These are phyloP conservation scores for Drosophila sucinea DNA, from an alignment of 1,140 invertebrate species.

Conservation along the genomic window DNA sequence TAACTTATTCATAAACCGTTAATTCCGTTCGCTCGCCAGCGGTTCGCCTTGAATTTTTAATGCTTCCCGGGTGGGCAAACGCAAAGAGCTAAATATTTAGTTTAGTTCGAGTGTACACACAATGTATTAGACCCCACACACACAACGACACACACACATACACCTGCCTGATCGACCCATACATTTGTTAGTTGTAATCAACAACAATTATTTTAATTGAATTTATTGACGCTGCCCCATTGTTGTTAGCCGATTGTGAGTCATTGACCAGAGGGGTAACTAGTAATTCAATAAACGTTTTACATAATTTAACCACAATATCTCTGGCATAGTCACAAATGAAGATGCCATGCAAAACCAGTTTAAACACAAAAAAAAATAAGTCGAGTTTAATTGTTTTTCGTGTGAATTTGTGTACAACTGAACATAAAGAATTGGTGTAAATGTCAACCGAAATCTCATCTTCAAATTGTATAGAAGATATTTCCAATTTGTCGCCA, in stretches of 20 bases:
- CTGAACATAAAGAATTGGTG: too few species aligned
- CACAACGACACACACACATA: neutral
- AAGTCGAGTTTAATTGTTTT: too few species aligned
- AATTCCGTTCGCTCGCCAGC: slow-evolving; percentile 11
- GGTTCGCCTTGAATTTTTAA: slow-evolving; percentile 42
- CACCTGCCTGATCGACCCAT: neutral
- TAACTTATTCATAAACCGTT: slow-evolving; percentile 38
- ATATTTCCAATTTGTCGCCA: too few species aligned
- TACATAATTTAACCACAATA: neutral
- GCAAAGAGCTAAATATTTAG: slow-evolving; percentile 11
- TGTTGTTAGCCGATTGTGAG: slow-evolving; percentile 1
- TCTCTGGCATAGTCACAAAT: neutral
- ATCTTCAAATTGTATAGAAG: too few species aligned
- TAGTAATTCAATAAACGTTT: neutral
- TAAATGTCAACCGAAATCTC: too few species aligned
- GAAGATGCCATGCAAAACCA: neutral
- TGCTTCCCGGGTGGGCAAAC: slow-evolving; percentile 23
- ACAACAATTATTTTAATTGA: slow-evolving; percentile 11
- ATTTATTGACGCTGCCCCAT: slow-evolving; percentile 3
- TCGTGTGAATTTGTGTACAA: too few species aligned
- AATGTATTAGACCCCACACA: slow-evolving; percentile 1
- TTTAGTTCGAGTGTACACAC: neutral
- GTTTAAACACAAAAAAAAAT: neutral
- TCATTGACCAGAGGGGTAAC: slow-evolving; percentile 10
- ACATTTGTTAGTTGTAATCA: slow-evolving; percentile 1